Base-by-base conservation (phyloP, 92 coral and sea anemone genomes). In the Isaurus tuberculatus region DNA sequence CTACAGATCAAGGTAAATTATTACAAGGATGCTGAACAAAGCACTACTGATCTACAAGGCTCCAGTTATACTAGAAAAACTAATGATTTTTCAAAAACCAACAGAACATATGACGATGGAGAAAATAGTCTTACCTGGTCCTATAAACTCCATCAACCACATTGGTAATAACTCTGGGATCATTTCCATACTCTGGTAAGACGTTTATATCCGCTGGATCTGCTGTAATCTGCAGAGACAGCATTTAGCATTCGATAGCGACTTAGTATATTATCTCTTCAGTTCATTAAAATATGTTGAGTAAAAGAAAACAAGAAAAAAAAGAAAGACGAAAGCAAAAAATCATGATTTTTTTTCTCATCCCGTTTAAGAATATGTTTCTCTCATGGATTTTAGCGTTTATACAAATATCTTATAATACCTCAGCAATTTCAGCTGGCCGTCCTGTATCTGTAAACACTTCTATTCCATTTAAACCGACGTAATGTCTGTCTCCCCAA, bases 401-500 rank as follows among this genome's bases (percentile, higher is more conserved):
- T 6, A 40, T 40, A 40, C 10, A 8, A 40, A 40, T 6, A 40
- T 40, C 9, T 3, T 40, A 5, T 57, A 86, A 55, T 85, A 96
- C 99, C 92, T 94, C 91, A 28, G 89, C 67, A 31, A 97, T 89
- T 48, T 94, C 93, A 1, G 98, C 99, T 42, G 98, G 99, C 75
- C 91, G 91, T 9, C 99, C 99, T 75, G 83, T 60, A 58, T 91
- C 93, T 10, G 93, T 94, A 72, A 92, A 97, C 70, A 97, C 92
- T 75, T 97, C 99, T 32, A 97, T 94, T 17, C 99, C 99, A 79
- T 97, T 97, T 20, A 97, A 91, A 2, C 99, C 99, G 10, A 97
- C 97, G 75, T 97, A 97, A 72, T 94, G 91, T 57, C 91, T 91
- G 86, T 97, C 99, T 11, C 99, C 99, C 99, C 99, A 97, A 0